Base-by-base conservation (phyloP, 2,888 invertebrate species). In the Matsumyia berberina region DNA sequence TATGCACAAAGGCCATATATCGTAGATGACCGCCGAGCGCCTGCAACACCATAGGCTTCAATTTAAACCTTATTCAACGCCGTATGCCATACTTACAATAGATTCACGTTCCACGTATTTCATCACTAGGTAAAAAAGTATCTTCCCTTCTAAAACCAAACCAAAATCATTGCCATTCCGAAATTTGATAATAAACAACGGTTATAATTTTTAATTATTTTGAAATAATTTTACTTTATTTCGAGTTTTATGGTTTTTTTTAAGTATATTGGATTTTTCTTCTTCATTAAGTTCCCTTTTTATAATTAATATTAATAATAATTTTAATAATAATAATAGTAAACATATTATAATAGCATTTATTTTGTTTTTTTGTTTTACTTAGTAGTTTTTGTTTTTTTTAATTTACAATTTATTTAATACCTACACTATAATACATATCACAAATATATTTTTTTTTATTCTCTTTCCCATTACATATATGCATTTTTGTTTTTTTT, bases 391-490 rank as follows among this genome's bases (percentile, higher is more conserved):
- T 72, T 37, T 70, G 44, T 66, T 67, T 51, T 31, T 57, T 60
- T 76, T 85, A 86, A 82, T 73, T 83, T 83, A 85, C 85, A 85
- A 77, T 77, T 86, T 86, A 78, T 82, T 82, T 82, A 85, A 80
- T 86, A 80, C 85, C 86, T 86, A 86, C 76, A 86, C 86, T 86
- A 86, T 86, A 86, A 86, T 86, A 86, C 86, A 86, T 86, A 86
- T 86, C 86, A 86, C 86, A 86, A 86, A 86, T 86, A 86, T 86
- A 86, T 80, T 80, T 80, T 69, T 73, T 62, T 72, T 77, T 83
- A 60, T 76, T 86, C 74, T 86, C 62, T 78, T 74, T 79, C 46
- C 64, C 70, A 58, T 57, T 53, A 57, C 60, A 70, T 81, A 62
- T 60, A 78, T 79, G 77, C 78, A 83, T 69, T 76, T n/a, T 64